A percentile compares a stretch with the other conserved stretches of the same genome.
These are phyloP conservation scores for Geococcyx californianus DNA, from an alignment of 2,113 vertebrate species.

Conservation along the genomic window DNA sequence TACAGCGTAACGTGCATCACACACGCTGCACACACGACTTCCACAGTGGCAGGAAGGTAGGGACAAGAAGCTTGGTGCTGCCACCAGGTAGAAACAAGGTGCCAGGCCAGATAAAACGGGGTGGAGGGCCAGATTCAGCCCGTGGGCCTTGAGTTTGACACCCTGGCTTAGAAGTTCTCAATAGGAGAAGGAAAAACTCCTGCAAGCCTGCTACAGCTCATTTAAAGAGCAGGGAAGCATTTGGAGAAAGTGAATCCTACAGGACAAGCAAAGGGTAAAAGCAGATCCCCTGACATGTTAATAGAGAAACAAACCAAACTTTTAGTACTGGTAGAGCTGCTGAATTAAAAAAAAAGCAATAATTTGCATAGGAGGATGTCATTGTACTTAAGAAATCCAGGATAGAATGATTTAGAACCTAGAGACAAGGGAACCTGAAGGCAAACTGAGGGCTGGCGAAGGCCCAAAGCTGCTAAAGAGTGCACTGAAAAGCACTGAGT, in stretches of 20 bases:
- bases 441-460: constrained; percentile 35
- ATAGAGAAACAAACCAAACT: not conserved
- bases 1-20: no score
- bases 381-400: not conserved
- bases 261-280: not conserved
- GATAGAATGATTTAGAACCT: not conserved
- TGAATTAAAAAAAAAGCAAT: not conserved
- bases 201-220: not conserved
- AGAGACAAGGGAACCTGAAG: not conserved
- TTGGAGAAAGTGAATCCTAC: not conserved
- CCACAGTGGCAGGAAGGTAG: no score
- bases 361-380: not conserved
- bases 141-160: no score
- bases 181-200: not conserved
- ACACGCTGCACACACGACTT: no score
- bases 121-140: no score
- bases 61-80: no score
- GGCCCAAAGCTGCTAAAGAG: not conserved
- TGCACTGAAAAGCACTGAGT: constrained; percentile 18
- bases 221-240: not conserved
- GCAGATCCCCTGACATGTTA: not conserved
- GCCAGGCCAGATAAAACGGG: no score
- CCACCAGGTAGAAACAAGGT: no score
- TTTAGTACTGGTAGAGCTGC: not conserved
- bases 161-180: not conserved